Base-by-base conservation (phyloP, 2,888 invertebrate genomes). In the Dicycla oo region DNA sequence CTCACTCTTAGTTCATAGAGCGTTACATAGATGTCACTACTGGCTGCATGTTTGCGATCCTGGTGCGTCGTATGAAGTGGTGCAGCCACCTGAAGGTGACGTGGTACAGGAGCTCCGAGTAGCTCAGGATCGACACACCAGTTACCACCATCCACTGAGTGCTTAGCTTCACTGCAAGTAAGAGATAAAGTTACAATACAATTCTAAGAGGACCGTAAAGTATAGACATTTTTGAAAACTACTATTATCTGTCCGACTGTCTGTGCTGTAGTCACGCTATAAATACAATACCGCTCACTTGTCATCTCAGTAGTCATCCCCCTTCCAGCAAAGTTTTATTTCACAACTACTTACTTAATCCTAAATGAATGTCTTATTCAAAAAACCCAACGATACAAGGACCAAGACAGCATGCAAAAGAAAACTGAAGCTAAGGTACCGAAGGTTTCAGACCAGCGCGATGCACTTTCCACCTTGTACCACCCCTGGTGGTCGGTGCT, bases 81-180 rank as follows among this genome's bases (percentile, higher is more conserved):
- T 87, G 77, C 26, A 51, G 34, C 90, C 89, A 91, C 2, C 85
- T 40, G 66, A 84, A n/a, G 51, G 80, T 78, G 75, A 61, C 68
- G 88, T 89, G 83, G 87, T 89, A 93, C 30, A 91, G 5, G 68
- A 92, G 74, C 87, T 93, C 92, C 23, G 84, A 63, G 51, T 71
- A 66, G 11, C 78, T 69, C 51, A 91, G 57, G 38, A 86, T 23
- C 0, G 92, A 81, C 53, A 86, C 57, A 0, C 91, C 91, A 26
- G 87, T 74, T 18, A 83, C 23, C 47, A 58, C 87, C 43, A 87
- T 76, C 88, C 88, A 89, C 23, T 86, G 85, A 61, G 90, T 85
- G 75, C 89, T 80, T 5, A 88, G 58, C 7, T 69, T 67, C 0
- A 86, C 92, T 84, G 62, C 13, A 69, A 69, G 15, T 5, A 23